Evolutionary conservation across 2,113 vertebrate genomes (phyloP), one percentile per base, ranked within the genome.

Genomic region (Caloenas nicobarica): DNA sequence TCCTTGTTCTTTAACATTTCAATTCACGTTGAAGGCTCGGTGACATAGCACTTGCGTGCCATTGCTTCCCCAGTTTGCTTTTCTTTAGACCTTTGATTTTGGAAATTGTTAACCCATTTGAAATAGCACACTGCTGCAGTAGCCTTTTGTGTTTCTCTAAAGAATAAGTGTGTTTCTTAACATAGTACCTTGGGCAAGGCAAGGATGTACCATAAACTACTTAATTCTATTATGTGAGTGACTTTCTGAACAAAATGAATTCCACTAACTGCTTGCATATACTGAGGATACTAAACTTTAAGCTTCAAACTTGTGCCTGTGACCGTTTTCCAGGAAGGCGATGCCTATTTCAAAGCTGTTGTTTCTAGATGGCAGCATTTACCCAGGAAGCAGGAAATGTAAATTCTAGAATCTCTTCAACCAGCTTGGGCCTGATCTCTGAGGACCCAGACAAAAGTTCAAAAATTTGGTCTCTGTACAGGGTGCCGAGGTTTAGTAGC

Each of bases 1-100:
- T 96, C 92, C 81, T 92, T 69, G 89, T 78, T 81, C 85, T 86
- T 94, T 87, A 96, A 85, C 73, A 66, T 91, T 96, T 95, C 89
- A 91, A n/a, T 88, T 96, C 91, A 91, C 14, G 18, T 50, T 56
- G 22, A 29, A 70, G 76, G 34, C 82, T 96, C 74, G 82, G 7
- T 81, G 89, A 72, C 80, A 84, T 9, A 76, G 86, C 80, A 66
- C 53, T 66, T 91, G 74, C 81, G 83, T 82, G 91, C 64, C 36
- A 78, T 18, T 79, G n/a, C 54, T 92, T 84, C 36, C 51, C 51
- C 22, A n/a, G 80, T 71, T 66, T 42, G 82, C 85, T 85, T 92
- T 76, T 80, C 16, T 68, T 82, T 51, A 89, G 58, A 80, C 54
- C 77, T 97, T 85, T 25, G 57, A 83, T 91, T 97, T 80, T 68